phyloP scores from a whole-genome alignment of 2,113 vertebrate species.

The Daboia siamensis region DNA sequence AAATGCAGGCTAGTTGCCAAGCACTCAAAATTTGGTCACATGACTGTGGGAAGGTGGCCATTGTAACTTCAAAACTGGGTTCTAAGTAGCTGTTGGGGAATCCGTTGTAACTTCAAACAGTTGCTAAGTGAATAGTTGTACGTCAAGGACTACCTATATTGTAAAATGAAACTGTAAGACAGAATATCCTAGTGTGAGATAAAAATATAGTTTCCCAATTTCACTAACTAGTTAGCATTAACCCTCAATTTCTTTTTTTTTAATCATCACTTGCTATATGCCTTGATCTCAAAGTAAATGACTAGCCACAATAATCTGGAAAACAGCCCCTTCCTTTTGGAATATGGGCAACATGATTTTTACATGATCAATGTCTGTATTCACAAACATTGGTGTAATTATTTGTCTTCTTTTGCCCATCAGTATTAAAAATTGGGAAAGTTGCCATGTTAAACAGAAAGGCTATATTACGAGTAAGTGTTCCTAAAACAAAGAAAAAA shows the following conservation, averaged over 20 bases:
- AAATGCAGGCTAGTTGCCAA: neutral
- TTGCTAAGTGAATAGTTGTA: neutral
- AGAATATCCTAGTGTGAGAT: neutral
- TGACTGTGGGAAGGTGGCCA: neutral
- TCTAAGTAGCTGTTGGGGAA: neutral
- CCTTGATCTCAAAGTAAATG: neutral
- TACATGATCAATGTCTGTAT: constrained; percentile 2
- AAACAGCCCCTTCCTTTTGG: neutral
- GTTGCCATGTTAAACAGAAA: neutral
- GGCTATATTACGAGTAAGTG: neutral
- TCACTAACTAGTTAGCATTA: neutral
- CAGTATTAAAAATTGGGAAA: neutral
- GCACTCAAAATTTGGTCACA: neutral
- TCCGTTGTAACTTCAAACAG: neutral
- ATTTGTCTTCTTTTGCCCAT: neutral
- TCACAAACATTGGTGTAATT: neutral
- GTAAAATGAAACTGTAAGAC: neutral
- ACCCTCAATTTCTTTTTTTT: neutral
- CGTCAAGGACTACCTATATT: neutral
- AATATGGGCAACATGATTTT: neutral
- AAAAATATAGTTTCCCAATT: neutral
- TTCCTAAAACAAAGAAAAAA: neutral
- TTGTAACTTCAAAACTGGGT: neutral
- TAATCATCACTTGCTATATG: neutral
- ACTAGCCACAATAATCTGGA: neutral